Evolutionary conservation across 1,140 invertebrate species (phyloP).

Genomic region (Drosophila bocki): DNA sequence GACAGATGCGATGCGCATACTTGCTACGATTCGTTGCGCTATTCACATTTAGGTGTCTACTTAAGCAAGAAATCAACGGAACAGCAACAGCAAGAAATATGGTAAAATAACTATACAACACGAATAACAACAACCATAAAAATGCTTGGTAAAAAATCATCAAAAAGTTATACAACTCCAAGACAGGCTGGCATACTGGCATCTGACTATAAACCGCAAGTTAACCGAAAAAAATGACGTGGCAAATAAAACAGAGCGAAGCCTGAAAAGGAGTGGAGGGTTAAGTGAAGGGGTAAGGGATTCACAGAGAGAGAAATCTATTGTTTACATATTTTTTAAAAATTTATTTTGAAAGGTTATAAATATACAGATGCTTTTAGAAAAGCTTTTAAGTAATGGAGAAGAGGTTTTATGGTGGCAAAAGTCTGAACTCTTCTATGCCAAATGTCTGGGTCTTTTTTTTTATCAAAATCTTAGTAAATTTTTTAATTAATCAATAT

Average conservation of each 20-base stretch:
- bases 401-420: not conserved
- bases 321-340: not conserved
- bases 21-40: conserved; percentile 80
- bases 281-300: conserved; percentile 4
- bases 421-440: not conserved
- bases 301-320: conserved; percentile 12
- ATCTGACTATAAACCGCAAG: conserved; percentile 61
- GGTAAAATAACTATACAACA: conserved; percentile 30
- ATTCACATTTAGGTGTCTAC: conserved; percentile 83
- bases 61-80: conserved; percentile 69
- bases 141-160: conserved; percentile 54
- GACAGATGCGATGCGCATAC: conserved; percentile 79
- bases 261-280: conserved; percentile 29
- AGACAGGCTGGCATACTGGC: conserved; percentile 49
- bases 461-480: not conserved
- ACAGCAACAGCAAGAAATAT: conserved; percentile 29
- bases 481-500: not conserved
- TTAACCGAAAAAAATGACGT: conserved; percentile 73
- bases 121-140: conserved; percentile 42
- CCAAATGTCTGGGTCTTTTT: not conserved
- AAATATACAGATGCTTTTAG: not conserved
- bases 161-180: conserved; percentile 78
- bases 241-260: conserved; percentile 80
- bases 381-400: not conserved
- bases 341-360: not conserved